phyloP scores from a whole-genome alignment of 2,888 invertebrate species.

The Lithophane leautieri region DNA sequence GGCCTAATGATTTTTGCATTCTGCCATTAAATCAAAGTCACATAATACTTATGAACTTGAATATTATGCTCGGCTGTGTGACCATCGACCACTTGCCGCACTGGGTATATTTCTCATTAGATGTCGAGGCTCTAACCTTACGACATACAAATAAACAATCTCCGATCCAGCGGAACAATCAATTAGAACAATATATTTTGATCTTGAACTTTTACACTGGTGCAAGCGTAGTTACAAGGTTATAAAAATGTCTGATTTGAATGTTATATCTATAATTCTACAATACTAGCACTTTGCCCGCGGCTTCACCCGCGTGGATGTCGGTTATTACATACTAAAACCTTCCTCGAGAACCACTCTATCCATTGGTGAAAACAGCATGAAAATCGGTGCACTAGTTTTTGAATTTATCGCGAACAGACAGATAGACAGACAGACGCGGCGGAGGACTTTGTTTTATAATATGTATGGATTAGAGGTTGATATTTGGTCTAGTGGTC shows the following conservation, averaged over 20 bases:
- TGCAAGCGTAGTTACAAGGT: conserved; percentile 34
- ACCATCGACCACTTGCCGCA: conserved; percentile 49
- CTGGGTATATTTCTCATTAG: conserved; percentile 23
- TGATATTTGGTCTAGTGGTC: background rate
- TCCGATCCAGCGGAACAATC: conserved; percentile 49
- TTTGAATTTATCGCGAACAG: no score
- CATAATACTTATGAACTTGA: conserved; percentile 51
- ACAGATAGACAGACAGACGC: no score
- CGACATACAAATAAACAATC: conserved; percentile 50
- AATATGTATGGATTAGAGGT: no score
- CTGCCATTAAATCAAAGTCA: conserved; percentile 27
- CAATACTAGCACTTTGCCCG: no score
- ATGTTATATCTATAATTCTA: background rate
- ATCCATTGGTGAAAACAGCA: no score
- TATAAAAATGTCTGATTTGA: conserved; percentile 27
- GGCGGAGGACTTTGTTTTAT: no score
- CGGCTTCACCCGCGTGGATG: no score
- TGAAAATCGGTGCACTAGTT: no score
- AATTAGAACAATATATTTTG: conserved; percentile 56
- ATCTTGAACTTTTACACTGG: conserved; percentile 62
- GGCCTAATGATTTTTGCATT: background rate
- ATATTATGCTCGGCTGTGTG: conserved; percentile 38
- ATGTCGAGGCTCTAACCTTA: conserved; percentile 45
- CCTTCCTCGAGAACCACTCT: no score
- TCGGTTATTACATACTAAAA: no score